These are phyloP conservation scores for Anomalospiza imberbis DNA, from an alignment of 2,797 vertebrate species.

Conservation along the genomic window DNA sequence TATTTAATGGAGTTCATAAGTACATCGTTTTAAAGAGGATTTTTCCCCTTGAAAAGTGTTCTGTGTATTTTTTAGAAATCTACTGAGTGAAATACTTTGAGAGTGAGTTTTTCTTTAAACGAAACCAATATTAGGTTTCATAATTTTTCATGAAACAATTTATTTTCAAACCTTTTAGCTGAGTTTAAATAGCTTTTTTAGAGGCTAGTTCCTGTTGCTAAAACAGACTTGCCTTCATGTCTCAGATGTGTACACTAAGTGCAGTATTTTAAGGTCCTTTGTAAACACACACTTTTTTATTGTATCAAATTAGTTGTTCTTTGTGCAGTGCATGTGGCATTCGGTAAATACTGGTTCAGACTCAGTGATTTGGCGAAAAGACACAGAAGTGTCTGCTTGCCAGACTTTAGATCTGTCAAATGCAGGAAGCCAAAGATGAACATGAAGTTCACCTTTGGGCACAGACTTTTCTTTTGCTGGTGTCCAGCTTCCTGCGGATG, in stretches of 20 bases:
- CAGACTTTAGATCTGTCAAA: background rate
- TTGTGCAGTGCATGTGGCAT: background rate
- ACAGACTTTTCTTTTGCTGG: background rate
- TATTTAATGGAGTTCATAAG: background rate
- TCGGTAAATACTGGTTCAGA: background rate
- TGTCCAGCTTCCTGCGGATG: background rate
- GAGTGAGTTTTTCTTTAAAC: background rate
- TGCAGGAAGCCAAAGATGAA: background rate
- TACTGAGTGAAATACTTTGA: background rate
- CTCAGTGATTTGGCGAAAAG: background rate
- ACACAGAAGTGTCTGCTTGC: background rate
- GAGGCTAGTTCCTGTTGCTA: conserved; percentile 30
- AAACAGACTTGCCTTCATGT: background rate
- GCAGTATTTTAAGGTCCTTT: conserved; percentile 17
- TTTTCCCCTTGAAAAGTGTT: background rate
- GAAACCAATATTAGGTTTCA: background rate
- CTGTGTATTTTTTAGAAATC: background rate
- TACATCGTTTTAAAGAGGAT: background rate
- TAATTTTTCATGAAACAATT: conserved; percentile 9
- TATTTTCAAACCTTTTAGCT: conserved; percentile 34
- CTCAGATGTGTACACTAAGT: background rate
- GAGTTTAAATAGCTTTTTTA: background rate
- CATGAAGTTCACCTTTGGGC: background rate
- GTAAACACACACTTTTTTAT: background rate
- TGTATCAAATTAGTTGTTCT: background rate